Base-by-base conservation (phyloP, 2,797 vertebrate species). In the Anas capensis region DNA sequence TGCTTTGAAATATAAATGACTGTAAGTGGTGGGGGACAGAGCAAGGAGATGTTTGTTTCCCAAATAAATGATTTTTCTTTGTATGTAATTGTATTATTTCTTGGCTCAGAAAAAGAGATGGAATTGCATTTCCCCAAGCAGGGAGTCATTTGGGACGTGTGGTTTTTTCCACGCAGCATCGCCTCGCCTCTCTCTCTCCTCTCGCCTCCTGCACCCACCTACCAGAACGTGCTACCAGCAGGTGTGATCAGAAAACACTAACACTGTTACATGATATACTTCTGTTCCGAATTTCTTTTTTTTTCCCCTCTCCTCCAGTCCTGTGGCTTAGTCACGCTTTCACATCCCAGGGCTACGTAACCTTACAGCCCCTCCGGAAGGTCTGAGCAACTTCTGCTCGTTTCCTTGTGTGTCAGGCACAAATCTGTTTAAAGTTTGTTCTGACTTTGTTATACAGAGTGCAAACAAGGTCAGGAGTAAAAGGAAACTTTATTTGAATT, bases 351-450 rank as follows among this genome's bases (percentile, higher is more conserved):
- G 31, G 14, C 58, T 72, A 51, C 38, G 44, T 20, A 62, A 71
- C n/a, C 75, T 68, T 82, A 33, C 6, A 46, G 54, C 56, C 48
- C 46, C 79, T 40, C 27, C 26, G 26, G 34, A 82, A 80, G 29
- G 34, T 10, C 42, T n/a, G 69, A 29, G 21, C 29, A 16, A 6
- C 6, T 80, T 82, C 64, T 68, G 21, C 6, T 81, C 34, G 4
- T 75, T 91, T 70, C 62, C 29, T 88, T 90, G 44, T 53, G 33
- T 53, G 83, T 69, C 81, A 69, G 46, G 49, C 66, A 62, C 49
- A 69, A 76, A 84, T 42, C 34, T 57, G 66, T 82, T 72, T 86
- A 56, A 92, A 92, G 78, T 73, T 92, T 31, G 38, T 46, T 90
- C 70, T 79, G 13, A 46, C 87, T 29, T 48, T 34, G 11, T 48